These are phyloP conservation scores for Macrosteles quadrilineatus DNA, from an alignment of 1,140 invertebrate genomes.

Conservation along the genomic window DNA sequence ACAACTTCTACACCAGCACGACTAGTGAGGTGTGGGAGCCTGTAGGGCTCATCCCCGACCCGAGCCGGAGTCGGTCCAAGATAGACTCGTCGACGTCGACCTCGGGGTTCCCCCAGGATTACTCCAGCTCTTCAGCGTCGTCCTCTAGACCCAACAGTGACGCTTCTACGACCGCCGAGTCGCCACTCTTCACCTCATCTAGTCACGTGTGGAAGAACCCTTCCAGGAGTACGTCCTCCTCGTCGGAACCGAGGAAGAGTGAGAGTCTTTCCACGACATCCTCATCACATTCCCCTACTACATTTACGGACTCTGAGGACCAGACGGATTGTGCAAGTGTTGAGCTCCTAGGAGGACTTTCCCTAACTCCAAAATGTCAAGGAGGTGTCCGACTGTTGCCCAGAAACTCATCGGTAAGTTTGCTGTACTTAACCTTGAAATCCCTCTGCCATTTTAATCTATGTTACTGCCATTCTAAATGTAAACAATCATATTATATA, in stretches of 20 bases:
- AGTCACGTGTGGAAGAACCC: conserved; percentile 20
- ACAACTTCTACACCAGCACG: conserved; percentile 68
- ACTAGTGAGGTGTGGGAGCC: conserved; percentile 71
- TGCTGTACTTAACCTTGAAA: too few relatives aligned
- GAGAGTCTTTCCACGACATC: conserved; percentile 15
- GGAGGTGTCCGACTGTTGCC: neutral
- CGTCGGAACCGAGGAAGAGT: conserved; percentile 9
- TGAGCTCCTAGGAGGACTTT: neutral
- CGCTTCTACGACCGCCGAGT: conserved; percentile 16
- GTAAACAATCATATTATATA: too few relatives aligned
- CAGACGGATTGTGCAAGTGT: conserved; percentile 19
- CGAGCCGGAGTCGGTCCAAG: conserved; percentile 4
- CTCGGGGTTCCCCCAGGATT: conserved; percentile 14
- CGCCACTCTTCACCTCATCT: conserved; percentile 20
- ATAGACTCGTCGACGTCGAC: conserved; percentile 18
- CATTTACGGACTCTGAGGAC: conserved; percentile 27
- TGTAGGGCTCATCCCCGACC: neutral
- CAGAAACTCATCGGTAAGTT: conserved; percentile 4
- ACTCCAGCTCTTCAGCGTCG: conserved; percentile 18
- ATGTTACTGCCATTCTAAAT: too few relatives aligned
- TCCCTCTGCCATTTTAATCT: too few relatives aligned
- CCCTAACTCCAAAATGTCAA: neutral
- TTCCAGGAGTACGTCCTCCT: conserved; percentile 4
- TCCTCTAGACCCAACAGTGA: conserved; percentile 24
- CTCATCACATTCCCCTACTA: conserved; percentile 26